phyloP scores from a whole-genome alignment of 2,888 invertebrate species.

The Spilosoma lubricipeda region DNA sequence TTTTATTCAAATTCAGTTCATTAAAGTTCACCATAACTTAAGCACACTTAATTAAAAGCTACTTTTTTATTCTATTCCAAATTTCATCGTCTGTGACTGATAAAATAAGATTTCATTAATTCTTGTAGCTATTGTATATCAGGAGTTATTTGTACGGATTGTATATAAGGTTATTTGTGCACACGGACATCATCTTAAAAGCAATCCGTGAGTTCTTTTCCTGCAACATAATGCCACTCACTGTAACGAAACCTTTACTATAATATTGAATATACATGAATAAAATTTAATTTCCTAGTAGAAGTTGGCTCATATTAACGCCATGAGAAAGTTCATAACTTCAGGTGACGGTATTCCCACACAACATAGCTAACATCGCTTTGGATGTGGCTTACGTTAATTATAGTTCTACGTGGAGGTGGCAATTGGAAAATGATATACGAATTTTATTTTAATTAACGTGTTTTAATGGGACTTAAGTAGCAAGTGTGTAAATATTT shows the following conservation, averaged over 20 bases:
- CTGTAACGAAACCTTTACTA: slow-evolving; percentile 2
- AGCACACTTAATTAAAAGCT: no score
- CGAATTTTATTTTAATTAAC: slow-evolving; percentile 4
- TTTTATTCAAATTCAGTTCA: no score
- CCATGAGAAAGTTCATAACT: slow-evolving; percentile 68
- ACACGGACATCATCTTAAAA: not conserved
- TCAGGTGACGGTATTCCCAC: slow-evolving; percentile 82
- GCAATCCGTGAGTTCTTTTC: not conserved
- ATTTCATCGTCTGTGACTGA: not conserved
- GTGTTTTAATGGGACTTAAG: slow-evolving; percentile 3
- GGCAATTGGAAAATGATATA: slow-evolving; percentile 31
- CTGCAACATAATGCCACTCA: not conserved
- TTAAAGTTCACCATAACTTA: no score
- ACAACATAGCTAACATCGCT: slow-evolving; percentile 61
- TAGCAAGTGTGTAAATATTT: not conserved
- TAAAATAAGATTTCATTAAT: not conserved
- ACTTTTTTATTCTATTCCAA: not conserved
- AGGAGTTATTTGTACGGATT: not conserved
- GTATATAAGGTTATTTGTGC: not conserved
- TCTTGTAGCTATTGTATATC: not conserved
- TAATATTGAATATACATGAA: slow-evolving; percentile 33
- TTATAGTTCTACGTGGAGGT: slow-evolving; percentile 41
- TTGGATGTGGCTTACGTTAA: slow-evolving; percentile 38
- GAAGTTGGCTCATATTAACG: slow-evolving; percentile 72
- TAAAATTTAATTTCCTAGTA: slow-evolving; percentile 67